Evolutionary conservation across 2,888 invertebrate species (phyloP).

Genomic region (Eupithecia subfuscata): DNA sequence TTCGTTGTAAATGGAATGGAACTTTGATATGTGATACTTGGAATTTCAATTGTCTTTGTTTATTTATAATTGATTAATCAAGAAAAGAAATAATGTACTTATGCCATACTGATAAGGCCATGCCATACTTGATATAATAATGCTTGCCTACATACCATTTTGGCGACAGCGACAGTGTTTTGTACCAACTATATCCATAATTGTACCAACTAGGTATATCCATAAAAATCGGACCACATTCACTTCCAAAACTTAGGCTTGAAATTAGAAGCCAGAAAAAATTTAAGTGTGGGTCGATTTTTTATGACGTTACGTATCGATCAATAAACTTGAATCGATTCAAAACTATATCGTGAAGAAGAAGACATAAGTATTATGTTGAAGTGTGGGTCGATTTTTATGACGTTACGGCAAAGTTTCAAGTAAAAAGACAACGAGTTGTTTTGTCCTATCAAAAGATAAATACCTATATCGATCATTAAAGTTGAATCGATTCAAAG

Average conservation of each 20-base stretch:
- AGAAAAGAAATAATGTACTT: not conserved
- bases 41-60: conserved; percentile 8
- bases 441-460: no score
- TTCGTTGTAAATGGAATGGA: conserved; percentile 6
- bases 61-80: not conserved
- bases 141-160: not conserved
- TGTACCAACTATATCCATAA: not conserved
- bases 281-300: not conserved
- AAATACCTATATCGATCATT: no score
- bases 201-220: not conserved
- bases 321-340: no score
- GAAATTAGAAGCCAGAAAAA: not conserved
- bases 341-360: no score
- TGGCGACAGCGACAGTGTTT: not conserved
- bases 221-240: no score
- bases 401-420: not conserved
- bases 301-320: not conserved
- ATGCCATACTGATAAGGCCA: not conserved
- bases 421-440: not conserved
- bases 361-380: no score
- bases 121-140: not conserved
- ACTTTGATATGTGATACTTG: not conserved
- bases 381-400: no score
- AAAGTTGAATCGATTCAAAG: no score
- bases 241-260: not conserved